Conservation (phyloP, 2,113 vertebrate species). For the Galbula dea region DNA sequence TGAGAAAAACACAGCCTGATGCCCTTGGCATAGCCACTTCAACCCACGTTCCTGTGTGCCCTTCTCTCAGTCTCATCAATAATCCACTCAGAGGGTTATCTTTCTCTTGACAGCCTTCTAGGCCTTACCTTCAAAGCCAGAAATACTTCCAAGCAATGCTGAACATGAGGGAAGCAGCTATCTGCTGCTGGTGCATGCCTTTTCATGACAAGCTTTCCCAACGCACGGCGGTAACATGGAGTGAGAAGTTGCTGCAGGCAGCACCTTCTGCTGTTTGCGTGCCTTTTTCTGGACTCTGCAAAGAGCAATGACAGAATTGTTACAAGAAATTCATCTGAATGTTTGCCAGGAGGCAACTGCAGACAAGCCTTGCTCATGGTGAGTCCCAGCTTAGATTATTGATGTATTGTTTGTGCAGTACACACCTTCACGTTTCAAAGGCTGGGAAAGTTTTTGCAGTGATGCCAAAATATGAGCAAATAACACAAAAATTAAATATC, state of each 20-base stretch:
- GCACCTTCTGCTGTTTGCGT: not conserved
- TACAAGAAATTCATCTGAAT: not conserved
- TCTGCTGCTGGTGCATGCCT: not conserved
- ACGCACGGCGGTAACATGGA: rapidly evolving
- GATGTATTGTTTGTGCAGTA: not conserved
- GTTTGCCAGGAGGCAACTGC: not conserved
- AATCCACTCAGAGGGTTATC: not conserved
- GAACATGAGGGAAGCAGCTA: not conserved
- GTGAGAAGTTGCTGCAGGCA: not conserved
- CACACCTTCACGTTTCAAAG: not conserved
- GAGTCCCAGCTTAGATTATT: not conserved
- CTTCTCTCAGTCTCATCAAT: not conserved
- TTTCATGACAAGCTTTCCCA: not conserved
- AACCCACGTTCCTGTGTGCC: not conserved
- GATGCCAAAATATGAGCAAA: not conserved
- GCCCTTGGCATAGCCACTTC: not conserved
- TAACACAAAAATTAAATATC: not conserved
- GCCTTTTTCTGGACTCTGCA: not conserved
- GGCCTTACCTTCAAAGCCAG: not conserved
- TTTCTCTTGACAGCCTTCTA: not conserved
- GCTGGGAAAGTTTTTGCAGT: not conserved
- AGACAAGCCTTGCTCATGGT: not conserved
- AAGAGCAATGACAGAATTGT: not conserved
- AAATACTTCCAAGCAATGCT: not conserved
- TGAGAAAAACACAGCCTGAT: not conserved